A percentile compares a stretch with the other conserved stretches of the same genome.
Conservation (phyloP, 1,140 invertebrate genomes). For the Tetramorium alpestre region DNA sequence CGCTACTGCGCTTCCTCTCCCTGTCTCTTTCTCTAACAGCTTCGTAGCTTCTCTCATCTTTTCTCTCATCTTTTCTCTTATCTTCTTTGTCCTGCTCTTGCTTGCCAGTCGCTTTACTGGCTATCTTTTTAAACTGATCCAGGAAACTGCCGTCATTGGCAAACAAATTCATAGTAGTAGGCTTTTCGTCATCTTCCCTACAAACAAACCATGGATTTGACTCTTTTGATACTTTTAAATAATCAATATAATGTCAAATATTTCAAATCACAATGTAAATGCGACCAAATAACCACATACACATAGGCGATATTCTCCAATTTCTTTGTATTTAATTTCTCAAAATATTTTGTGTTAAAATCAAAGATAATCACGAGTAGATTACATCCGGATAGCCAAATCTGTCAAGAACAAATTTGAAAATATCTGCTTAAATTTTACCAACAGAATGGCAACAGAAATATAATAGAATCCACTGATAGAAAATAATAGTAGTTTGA, state of each 20-base stretch:
- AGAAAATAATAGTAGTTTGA: too few relatives aligned
- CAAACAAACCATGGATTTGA: not conserved
- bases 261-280: not conserved
- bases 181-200: constrained; percentile 83
- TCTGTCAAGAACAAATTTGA: too few relatives aligned
- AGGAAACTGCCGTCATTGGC: constrained; percentile 93
- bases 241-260: not conserved
- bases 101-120: constrained; percentile 79
- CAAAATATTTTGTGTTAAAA: too few relatives aligned
- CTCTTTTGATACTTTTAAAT: not conserved
- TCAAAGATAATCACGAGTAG: too few relatives aligned
- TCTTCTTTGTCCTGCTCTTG: constrained; percentile 75
- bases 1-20: constrained; percentile 80
- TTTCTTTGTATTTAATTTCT: too few relatives aligned
- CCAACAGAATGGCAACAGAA: too few relatives aligned
- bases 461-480: too few relatives aligned
- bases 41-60: constrained; percentile 81
- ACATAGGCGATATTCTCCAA: too few relatives aligned
- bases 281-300: too few relatives aligned
- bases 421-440: too few relatives aligned
- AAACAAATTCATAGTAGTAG: constrained; percentile 88
- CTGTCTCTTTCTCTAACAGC: constrained; percentile 71
- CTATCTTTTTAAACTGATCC: constrained; percentile 91
- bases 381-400: too few relatives aligned
- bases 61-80: constrained; percentile 77